Evolutionary conservation across 2,797 vertebrate genomes (phyloP).

Genomic region (Acanthurus leucopareius): DNA sequence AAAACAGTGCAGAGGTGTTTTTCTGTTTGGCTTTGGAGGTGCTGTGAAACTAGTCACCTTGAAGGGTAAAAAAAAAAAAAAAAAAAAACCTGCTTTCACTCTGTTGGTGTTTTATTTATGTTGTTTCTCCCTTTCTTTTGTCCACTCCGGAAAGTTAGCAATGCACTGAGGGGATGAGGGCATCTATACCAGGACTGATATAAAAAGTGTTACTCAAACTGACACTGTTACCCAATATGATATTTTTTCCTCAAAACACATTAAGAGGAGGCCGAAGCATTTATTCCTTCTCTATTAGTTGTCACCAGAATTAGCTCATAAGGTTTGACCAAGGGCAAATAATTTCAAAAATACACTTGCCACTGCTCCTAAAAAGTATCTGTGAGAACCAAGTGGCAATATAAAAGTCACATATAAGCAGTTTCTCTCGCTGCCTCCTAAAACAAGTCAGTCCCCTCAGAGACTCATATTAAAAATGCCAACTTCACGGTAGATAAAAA

Average conservation of each 20-base stretch:
- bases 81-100: conserved; percentile 9
- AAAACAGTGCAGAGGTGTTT: conserved; percentile 1
- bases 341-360: neutral
- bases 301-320: neutral
- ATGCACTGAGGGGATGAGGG: conserved; percentile 1
- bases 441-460: too few species aligned
- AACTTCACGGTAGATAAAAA: too few species aligned
- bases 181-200: neutral
- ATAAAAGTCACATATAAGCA: too few species aligned
- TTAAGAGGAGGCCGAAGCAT: neutral
- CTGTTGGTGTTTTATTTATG: conserved; percentile 50
- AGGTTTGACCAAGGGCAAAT: neutral
- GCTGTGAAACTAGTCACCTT: conserved; percentile 39
- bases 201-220: conserved; percentile 9
- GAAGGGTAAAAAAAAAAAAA: conserved; percentile 32
- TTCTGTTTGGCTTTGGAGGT: conserved; percentile 16
- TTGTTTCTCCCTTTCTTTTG: conserved; percentile 30
- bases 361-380: neutral
- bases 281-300: neutral
- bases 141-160: conserved; percentile 5
- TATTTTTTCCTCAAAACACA: neutral
- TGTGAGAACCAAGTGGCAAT: neutral
- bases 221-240: neutral
- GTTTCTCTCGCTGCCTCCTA: too few species aligned
- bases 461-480: too few species aligned